Conservation (phyloP, 2,888 invertebrate species). For the Drosophila neoperkinsi region DNA sequence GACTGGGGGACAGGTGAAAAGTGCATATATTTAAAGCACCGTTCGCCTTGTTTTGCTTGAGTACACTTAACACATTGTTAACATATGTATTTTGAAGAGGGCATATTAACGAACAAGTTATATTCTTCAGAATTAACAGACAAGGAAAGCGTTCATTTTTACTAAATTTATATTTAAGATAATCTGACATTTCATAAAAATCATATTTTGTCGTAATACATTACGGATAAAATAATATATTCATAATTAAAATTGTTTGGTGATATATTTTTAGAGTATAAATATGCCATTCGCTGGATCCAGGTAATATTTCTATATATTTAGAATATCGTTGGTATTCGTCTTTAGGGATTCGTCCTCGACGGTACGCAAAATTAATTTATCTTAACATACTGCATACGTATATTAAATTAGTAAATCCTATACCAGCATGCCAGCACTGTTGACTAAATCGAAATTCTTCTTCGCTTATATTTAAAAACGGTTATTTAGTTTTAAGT, state of each 20-base stretch:
- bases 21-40: background rate
- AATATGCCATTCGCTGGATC: background rate
- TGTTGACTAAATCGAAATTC: background rate
- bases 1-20: background rate
- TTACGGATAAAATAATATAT: background rate
- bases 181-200: background rate
- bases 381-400: background rate
- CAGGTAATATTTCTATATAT: background rate
- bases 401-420: background rate
- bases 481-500: background rate
- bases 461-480: background rate
- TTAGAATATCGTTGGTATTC: background rate
- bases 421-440: background rate
- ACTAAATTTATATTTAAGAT: background rate
- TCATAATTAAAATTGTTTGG: background rate
- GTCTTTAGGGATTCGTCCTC: background rate
- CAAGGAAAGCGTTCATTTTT: no score
- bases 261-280: background rate
- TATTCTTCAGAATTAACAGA: background rate
- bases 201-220: background rate
- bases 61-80: background rate
- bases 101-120: no score
- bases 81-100: background rate
- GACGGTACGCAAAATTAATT: background rate
- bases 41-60: background rate